Evolutionary conservation across 2,113 vertebrate genomes (phyloP), one percentile per base, ranked within the genome.

Genomic region (Grammomys surdaster): DNA sequence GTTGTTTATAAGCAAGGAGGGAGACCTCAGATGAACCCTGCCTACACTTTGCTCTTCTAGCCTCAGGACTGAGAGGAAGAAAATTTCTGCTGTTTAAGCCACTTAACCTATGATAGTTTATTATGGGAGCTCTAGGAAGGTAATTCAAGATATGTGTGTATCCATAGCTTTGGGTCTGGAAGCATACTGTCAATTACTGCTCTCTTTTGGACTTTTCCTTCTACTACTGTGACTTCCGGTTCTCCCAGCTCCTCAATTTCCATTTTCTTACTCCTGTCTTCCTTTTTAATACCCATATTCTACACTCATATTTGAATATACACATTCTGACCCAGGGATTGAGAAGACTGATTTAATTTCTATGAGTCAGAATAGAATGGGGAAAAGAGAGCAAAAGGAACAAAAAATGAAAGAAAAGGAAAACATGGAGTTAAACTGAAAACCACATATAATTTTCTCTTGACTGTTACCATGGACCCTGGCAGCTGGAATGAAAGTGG

Each of bases 281-380:
- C 65, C 36, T 90, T 96, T 84, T 90, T 65, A 81, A 85, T 70
- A 92, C 72, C 6, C 60, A 28, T 58, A 60, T 94, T 93, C 87
- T 89, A 81, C 86, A 88, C 95, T 92, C 70, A 85, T n/a, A 72
- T 51, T 80, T 73, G 93, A 82, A 73, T 58, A 80, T 60, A n/a
- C 22, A 94, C 19, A 7, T 90, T 88, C 69, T 97, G 94, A 95
- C 91, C 85, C 90, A 96, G 88, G 91, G 78, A 63, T 63, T 78
- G 84, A 88, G 80, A 88, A 58, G 81, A 91, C 54, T 36, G 95
- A 95, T 93, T 87, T 89, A 73, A 91, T 93, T 65, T 72, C 56
- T 80, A 58, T 95, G 93, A 96, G 69, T 95, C 90, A 93, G 69
- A 96, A n/a, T 89, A 91, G n/a, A 93, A 84, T 46, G 72, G 10